Evolutionary conservation across 1,140 invertebrate genomes (phyloP).

Genomic region (Lysiphlebus fabarum): DNA sequence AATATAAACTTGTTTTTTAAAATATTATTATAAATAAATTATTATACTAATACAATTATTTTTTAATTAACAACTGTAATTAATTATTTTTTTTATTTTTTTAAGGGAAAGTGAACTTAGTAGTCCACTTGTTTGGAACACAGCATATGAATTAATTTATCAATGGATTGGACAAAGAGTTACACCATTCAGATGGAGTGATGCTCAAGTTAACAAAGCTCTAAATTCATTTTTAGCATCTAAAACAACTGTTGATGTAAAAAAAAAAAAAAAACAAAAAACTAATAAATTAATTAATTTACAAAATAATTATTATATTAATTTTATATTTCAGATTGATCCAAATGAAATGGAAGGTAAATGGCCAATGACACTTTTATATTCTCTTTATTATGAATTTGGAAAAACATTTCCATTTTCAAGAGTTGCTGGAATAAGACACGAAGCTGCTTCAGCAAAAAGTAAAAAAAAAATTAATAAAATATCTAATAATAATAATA

Average conservation of each 20-base stretch:
- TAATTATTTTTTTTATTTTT: too few species aligned
- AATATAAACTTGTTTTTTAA: too few species aligned
- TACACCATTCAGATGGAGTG: conserved; percentile 69
- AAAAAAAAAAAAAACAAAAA: background rate
- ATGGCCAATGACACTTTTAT: conserved; percentile 72
- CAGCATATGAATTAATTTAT: conserved; percentile 67
- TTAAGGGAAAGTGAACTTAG: conserved; percentile 68
- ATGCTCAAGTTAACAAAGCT: conserved; percentile 69
- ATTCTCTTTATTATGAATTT: conserved; percentile 73
- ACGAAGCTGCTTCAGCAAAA: conserved; percentile 67
- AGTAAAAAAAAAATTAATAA: conserved; percentile 38
- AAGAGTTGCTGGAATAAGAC: conserved; percentile 68
- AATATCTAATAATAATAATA: conserved; percentile 12
- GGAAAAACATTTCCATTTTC: conserved; percentile 70
- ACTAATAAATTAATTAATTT: background rate
- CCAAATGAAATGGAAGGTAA: conserved; percentile 69
- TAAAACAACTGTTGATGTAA: conserved; percentile 62
- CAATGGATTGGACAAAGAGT: conserved; percentile 74
- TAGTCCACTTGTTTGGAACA: conserved; percentile 58
- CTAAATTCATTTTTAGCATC: conserved; percentile 71
- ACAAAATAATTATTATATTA: conserved; percentile 18
- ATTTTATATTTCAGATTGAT: conserved; percentile 55
- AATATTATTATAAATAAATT: too few species aligned
- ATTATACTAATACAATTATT: too few species aligned
- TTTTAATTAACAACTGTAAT: too few species aligned